Evolutionary conservation across 2,888 invertebrate genomes (phyloP), one percentile per base, ranked within the genome.

Genomic region (Portevinia maculata): DNA sequence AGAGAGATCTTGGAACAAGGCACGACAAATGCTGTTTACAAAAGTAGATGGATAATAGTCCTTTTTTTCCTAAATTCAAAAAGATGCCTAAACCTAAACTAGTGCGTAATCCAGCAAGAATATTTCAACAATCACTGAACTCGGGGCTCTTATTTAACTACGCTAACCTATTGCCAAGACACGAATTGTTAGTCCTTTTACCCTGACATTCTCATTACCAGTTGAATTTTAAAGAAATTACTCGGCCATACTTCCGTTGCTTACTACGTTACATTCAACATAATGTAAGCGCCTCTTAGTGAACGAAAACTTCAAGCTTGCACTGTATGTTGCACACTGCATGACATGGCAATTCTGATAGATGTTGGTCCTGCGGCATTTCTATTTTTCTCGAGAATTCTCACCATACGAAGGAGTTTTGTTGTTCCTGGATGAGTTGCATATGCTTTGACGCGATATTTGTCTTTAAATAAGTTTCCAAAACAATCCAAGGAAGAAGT

Each of bases 321-420:
- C 70, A 76, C 65, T 81, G 76, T 81, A 60, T 39, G 17, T 7
- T 21, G 4, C 13, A 13, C 37, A 24, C 17, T 48, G 62, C 52
- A 55, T 48, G 59, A 7, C 46, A 39, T 28, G 44, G 37, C 15
- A 52, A 39, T 11, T 8, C 17, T 44, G 44, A 69, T 81, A 52
- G 69, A 69, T 64, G 79, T 57, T 46, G 69, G 64, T 59, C 79
- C 70, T 81, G 30, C 50, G 65, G 79, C 79, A 81, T 69, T 75
- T 65, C 59, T 74, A 46, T 62, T 65, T 65, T 30, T 48, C 24
- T 5, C n/a, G n/a, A n/a, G n/a, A n/a, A n/a, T n/a, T n/a, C n/a
- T n/a, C n/a, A n/a, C n/a, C 39, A 32, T 11, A 28, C 34, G n/a
- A 57, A 79, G 60, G 67, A 65, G 57, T 53, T 13, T 30, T 17